Conservation (phyloP, 2,113 vertebrate species). For the Tamias sibiricus region DNA sequence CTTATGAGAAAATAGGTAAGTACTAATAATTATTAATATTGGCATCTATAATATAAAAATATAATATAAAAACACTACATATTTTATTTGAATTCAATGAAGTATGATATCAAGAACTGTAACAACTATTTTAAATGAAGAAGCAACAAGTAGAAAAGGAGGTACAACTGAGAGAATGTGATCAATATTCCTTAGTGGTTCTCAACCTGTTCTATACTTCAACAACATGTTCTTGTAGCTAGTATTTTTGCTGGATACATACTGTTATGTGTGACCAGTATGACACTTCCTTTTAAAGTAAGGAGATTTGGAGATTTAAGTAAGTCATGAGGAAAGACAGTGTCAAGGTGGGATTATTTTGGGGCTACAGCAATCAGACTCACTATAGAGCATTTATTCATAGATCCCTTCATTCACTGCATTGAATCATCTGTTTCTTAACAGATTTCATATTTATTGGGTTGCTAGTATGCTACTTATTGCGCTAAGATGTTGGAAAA, state of each 20-base stretch:
- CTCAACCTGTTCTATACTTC: not conserved
- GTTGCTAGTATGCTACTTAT: not conserved
- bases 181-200: not conserved
- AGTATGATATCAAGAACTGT: not conserved
- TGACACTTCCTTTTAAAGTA: not conserved
- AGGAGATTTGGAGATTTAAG: not conserved
- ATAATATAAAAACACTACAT: not conserved
- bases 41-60: not conserved
- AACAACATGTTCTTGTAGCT: not conserved
- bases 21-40: slow-evolving; percentile 24
- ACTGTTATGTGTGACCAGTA: not conserved
- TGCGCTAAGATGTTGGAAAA: not conserved
- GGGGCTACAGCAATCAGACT: not conserved
- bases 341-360: not conserved
- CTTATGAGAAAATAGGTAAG: not conserved
- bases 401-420: not conserved
- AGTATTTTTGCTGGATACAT: not conserved
- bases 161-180: not conserved
- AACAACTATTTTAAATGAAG: not conserved
- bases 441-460: not conserved
- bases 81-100: slow-evolving; percentile 20
- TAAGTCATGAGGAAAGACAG: not conserved
- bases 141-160: not conserved
- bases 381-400: not conserved
- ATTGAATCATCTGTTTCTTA: not conserved